Evolutionary conservation across 2,797 vertebrate genomes (phyloP).

Genomic region (Hapalemur alaotrensis): DNA sequence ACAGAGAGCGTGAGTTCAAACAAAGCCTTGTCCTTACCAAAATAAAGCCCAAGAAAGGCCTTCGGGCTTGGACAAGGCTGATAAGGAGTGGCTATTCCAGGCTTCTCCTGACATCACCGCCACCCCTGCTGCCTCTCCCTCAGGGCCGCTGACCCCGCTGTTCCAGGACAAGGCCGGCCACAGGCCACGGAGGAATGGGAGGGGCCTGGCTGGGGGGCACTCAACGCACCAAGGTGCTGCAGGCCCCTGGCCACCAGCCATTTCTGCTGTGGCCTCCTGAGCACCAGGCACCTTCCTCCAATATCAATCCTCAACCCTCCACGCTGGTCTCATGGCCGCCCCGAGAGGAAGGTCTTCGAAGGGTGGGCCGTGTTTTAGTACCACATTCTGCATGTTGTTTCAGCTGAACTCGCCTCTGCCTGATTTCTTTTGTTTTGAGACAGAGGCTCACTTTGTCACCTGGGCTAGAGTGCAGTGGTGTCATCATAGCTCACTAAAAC

Average conservation of each 20-base stretch:
- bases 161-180: neutral
- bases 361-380: neutral
- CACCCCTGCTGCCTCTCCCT: neutral
- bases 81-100: neutral
- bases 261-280: neutral
- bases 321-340: rapidly evolving
- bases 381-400: neutral
- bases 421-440: neutral
- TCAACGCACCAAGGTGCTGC: neutral
- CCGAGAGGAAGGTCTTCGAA: rapidly evolving
- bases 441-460: no score
- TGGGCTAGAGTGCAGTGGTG: no score
- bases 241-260: rapidly evolving
- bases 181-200: rapidly evolving
- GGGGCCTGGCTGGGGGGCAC: neutral
- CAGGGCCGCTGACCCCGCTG: neutral
- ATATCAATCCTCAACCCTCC: neutral
- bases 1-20: neutral
- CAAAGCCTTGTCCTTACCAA: neutral
- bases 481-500: no score
- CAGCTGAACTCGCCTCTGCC: neutral
- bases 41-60: neutral
- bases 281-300: neutral
- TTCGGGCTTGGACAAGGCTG: neutral
- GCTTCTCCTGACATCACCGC: neutral